phyloP scores from a whole-genome alignment of 1,140 invertebrate species.

The Pomacea maculata region DNA sequence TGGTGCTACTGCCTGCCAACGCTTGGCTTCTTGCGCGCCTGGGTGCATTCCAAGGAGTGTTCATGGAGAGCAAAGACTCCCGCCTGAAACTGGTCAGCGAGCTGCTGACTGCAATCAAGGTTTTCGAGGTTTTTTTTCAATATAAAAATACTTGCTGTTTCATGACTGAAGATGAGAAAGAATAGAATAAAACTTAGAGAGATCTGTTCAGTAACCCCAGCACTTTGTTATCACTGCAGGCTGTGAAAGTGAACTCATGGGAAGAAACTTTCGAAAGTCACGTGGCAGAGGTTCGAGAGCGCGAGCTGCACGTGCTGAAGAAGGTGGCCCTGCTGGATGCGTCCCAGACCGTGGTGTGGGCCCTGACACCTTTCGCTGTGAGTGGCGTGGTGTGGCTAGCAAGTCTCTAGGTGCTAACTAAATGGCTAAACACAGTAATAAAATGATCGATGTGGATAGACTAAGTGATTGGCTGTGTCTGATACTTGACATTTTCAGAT shows the following conservation, averaged over 20 bases:
- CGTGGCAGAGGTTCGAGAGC: conserved; percentile 1
- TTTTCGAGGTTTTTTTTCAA: background rate
- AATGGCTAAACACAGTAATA: no score
- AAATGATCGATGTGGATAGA: no score
- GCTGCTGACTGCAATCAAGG: conserved; percentile 10
- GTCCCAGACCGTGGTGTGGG: conserved; percentile 12
- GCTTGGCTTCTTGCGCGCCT: conserved; percentile 3
- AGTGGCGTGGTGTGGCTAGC: background rate
- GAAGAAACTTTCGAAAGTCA: background rate
- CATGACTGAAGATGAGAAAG: no score
- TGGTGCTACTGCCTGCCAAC: conserved; percentile 6
- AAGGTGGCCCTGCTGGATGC: conserved; percentile 14
- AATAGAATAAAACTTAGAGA: no score
- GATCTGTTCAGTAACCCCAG: no score
- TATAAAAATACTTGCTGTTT: no score
- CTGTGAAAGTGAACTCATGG: conserved; percentile 10
- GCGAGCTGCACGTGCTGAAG: conserved; percentile 11
- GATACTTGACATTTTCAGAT: no score
- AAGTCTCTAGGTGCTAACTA: background rate
- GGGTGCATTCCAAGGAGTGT: background rate
- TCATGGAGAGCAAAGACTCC: conserved; percentile 15
- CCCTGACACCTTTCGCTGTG: conserved; percentile 8
- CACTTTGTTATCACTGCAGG: background rate
- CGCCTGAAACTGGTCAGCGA: conserved; percentile 11
- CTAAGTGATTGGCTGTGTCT: no score